Conservation (phyloP, 1,140 invertebrate species). For the Neodiprion fabricii region DNA sequence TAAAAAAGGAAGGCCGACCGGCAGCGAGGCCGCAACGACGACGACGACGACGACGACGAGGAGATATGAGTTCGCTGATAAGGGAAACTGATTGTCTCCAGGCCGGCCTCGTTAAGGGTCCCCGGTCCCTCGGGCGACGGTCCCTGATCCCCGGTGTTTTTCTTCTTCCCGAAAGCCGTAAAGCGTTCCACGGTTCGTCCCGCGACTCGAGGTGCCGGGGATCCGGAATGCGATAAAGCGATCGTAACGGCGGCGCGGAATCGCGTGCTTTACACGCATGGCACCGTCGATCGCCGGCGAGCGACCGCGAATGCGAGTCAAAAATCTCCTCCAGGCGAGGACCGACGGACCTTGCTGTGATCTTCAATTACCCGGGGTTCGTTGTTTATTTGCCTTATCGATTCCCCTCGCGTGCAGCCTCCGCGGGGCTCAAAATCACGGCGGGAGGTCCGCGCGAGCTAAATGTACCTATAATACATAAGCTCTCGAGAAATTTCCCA, state of each 20-base stretch:
- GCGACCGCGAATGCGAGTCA: no score
- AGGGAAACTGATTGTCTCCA: conserved; percentile 46
- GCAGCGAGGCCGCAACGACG: conserved; percentile 25
- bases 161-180: neutral
- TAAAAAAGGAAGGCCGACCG: conserved; percentile 21
- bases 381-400: neutral
- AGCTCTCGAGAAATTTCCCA: neutral
- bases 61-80: conserved; percentile 47
- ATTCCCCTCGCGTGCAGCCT: neutral
- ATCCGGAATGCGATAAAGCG: no score
- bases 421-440: neutral
- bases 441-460: conserved; percentile 2
- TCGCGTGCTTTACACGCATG: no score
- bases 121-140: neutral
- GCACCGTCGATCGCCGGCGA: no score
- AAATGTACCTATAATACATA: neutral
- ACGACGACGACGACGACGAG: conserved; percentile 32
- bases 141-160: conserved; percentile 3
- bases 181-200: neutral
- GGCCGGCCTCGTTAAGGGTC: conserved; percentile 3
- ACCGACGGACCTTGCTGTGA: no score
- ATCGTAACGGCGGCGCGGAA: no score
- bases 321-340: no score
- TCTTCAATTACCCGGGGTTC: no score
- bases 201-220: no score